Evolutionary conservation across 2,797 vertebrate species (phyloP).

Genomic region (Anas bernieri): DNA sequence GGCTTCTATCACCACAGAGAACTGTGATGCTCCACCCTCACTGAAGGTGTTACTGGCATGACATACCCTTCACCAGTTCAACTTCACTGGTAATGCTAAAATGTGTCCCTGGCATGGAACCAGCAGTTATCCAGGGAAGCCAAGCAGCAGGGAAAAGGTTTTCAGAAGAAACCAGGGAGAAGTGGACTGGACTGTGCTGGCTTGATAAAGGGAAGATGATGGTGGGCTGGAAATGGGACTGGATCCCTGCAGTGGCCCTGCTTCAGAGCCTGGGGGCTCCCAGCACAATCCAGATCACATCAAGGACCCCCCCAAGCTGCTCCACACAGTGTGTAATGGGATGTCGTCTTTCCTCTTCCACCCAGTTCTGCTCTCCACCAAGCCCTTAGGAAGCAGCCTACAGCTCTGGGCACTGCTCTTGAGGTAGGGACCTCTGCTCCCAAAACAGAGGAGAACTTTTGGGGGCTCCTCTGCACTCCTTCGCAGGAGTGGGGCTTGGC

Average conservation of each 20-base stretch:
- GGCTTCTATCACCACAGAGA: background rate
- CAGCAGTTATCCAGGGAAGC: background rate
- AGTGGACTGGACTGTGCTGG: background rate
- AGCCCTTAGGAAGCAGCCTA: background rate
- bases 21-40: background rate
- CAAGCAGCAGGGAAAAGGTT: accelerated
- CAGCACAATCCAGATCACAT: accelerated
- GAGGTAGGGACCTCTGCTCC: accelerated
- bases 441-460: background rate
- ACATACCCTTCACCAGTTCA: background rate
- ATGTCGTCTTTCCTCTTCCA: background rate
- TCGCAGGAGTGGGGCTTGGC: background rate
- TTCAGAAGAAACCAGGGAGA: background rate
- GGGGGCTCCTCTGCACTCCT: background rate
- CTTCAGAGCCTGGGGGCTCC: background rate
- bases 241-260: background rate
- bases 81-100: background rate
- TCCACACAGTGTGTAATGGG: background rate
- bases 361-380: background rate
- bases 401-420: background rate
- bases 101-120: background rate
- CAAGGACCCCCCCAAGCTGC: background rate
- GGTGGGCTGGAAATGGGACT: background rate
- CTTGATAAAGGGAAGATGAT: background rate
- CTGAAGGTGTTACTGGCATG: accelerated